phyloP scores from a whole-genome alignment of 2,797 vertebrate species.

The Rhinoraja longicauda region DNA sequence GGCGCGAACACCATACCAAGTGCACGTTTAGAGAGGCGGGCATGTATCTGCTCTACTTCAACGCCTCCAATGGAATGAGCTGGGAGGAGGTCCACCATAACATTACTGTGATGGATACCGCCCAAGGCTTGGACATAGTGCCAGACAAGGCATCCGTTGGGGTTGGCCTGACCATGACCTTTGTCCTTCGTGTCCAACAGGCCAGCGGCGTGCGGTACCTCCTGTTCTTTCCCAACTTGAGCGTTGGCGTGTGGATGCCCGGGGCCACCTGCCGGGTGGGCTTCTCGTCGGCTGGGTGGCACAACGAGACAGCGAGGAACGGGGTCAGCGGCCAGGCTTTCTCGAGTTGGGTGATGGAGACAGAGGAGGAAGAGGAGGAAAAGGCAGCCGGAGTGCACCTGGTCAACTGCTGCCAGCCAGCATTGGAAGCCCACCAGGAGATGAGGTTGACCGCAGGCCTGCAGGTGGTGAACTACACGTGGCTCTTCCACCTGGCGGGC shows the following conservation, averaged over 20 bases:
- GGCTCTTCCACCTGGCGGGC: slow-evolving; percentile 57
- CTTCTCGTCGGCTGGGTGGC: slow-evolving; percentile 52
- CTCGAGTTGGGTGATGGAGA: slow-evolving; percentile 49
- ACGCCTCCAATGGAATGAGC: slow-evolving; percentile 62
- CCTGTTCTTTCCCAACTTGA: slow-evolving; percentile 51
- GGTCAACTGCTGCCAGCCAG: slow-evolving; percentile 50
- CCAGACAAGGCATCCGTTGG: slow-evolving; percentile 52
- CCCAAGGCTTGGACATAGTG: slow-evolving; percentile 54
- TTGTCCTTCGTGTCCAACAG: slow-evolving; percentile 51
- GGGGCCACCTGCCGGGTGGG: slow-evolving; percentile 46
- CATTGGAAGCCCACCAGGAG: slow-evolving; percentile 53
- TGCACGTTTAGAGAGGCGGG: slow-evolving; percentile 51
- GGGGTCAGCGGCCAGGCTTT: slow-evolving; percentile 51
- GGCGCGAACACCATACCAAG: slow-evolving; percentile 46
- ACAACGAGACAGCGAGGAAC: slow-evolving; percentile 58
- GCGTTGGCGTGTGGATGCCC: slow-evolving; percentile 43
- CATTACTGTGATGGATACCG: slow-evolving; percentile 54
- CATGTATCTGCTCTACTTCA: slow-evolving; percentile 55
- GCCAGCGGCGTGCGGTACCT: slow-evolving; percentile 58
- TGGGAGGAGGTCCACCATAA: slow-evolving; percentile 53
- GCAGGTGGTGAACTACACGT: slow-evolving; percentile 50
- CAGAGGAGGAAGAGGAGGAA: slow-evolving; percentile 49
- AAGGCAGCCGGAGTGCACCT: slow-evolving; percentile 54
- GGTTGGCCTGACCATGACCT: slow-evolving; percentile 47
- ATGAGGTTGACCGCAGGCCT: slow-evolving; percentile 51